Conservation (phyloP, 2,113 vertebrate genomes). For the Zosterops hypoxanthus region DNA sequence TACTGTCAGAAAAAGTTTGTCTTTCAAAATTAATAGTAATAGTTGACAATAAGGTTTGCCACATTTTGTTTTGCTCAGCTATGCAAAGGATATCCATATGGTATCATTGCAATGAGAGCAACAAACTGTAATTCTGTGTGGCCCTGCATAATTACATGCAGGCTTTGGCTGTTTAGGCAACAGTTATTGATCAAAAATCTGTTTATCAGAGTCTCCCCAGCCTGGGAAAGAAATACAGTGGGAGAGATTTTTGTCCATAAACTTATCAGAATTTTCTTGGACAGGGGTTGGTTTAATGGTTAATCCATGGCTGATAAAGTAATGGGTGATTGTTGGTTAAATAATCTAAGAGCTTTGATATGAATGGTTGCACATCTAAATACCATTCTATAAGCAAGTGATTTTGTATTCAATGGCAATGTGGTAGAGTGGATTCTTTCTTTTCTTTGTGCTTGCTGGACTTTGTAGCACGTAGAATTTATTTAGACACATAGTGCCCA, state of each 20-base stretch:
- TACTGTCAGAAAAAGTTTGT: not conserved
- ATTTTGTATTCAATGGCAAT: not conserved
- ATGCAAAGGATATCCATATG: not conserved
- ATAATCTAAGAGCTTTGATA: not conserved
- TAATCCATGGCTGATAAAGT: not conserved
- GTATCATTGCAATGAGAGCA: not conserved
- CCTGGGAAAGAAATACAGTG: not conserved
- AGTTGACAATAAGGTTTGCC: not conserved
- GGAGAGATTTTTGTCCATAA: not conserved
- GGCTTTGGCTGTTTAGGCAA: not conserved
- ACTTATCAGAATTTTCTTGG: not conserved
- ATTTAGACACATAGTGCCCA: not conserved
- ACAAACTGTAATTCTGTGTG: not conserved
- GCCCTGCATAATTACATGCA: not conserved
- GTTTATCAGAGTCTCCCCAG: not conserved
- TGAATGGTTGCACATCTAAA: not conserved
- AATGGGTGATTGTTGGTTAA: not conserved
- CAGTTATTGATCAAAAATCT: not conserved
- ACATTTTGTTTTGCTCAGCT: not conserved
- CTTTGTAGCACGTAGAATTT: not conserved
- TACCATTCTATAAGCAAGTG: not conserved
- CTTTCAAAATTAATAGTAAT: not conserved
- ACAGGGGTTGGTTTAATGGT: not conserved
- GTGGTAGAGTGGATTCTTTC: not conserved
- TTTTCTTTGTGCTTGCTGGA: not conserved